Percentiles rank a stretch among this genome's conserved stretches.
phyloP scores from a whole-genome alignment of 1,140 invertebrate species.

The Rhizoglyphus robini region DNA sequence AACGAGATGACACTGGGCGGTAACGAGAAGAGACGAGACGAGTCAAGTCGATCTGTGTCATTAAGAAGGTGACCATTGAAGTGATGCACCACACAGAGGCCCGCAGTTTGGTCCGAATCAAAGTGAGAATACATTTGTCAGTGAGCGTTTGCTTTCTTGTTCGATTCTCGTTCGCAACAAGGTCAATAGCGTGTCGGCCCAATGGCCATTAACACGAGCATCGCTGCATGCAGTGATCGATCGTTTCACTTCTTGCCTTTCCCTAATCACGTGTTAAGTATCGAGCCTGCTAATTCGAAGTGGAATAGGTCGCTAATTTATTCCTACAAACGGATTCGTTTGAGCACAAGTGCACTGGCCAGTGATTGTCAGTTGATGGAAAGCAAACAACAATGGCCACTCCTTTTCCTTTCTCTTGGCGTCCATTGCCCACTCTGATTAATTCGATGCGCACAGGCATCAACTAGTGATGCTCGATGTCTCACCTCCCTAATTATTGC shows the following conservation, averaged over 20 bases:
- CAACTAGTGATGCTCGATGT: too few species aligned
- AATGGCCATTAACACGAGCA: slow-evolving; percentile 10
- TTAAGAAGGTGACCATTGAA: not conserved
- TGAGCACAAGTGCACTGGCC: not conserved
- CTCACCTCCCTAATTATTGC: too few species aligned
- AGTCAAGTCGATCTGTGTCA: not conserved
- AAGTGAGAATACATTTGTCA: too few species aligned
- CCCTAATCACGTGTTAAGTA: slow-evolving; percentile 10
- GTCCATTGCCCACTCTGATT: too few species aligned
- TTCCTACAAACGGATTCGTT: slow-evolving; percentile 9
- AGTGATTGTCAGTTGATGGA: not conserved
- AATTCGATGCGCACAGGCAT: too few species aligned
- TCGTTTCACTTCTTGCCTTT: not conserved
- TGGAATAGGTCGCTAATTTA: too few species aligned
- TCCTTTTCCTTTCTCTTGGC: slow-evolving; percentile 7
- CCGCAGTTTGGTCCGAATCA: not conserved
- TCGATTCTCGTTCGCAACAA: not conserved
- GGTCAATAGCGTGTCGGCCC: not conserved
- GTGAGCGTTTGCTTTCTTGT: too few species aligned
- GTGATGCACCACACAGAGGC: not conserved
- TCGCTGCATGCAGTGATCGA: slow-evolving; percentile 11
- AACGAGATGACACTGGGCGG: not conserved
- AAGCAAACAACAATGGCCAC: slow-evolving; percentile 4
- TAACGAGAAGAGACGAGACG: not conserved
- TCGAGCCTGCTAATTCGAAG: too few species aligned